Base-by-base conservation (phyloP, 64 coral and sea anemone genomes). In the Stichodactyla helianthus region DNA sequence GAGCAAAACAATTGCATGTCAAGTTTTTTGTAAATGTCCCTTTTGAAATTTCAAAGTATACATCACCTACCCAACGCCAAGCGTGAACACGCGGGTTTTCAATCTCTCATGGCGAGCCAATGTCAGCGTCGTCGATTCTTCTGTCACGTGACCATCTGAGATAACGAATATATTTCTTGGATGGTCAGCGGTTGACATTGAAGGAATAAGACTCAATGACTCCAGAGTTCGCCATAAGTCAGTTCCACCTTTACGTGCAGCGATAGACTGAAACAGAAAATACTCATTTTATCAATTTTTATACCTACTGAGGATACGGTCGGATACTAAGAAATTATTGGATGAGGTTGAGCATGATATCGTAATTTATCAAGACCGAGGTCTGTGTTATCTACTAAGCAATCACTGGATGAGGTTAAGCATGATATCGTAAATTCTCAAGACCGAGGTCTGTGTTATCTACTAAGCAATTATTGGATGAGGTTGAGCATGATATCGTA, bases 81-180 rank as follows among this genome's bases (percentile, higher is more conserved):
- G 87, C 7, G 95, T 94, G 54, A 98, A 94, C 20, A 98, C 61
- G 15, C 95, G 86, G 70, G 88, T 89, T 52, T 59, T 89, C 26
- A 71, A 53, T 25, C 65, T 55, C 50, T 86, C 55, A 7, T 74
- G 92, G 18, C 83, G 79, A 51, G 92, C 88, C 74, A 92, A 82
- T 22, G 58, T 50, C 19, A 92, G 81, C 2, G 89, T 89, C 4
- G 93, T 79, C 14, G 82, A 85, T 81, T 94, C 92, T 51, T 98
- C 95, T 77, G 92, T 94, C 92, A 98, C 92, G 89, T 98, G 95
- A 80, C 95, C 95, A 90, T 98, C 95, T 15, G 92, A 92, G 80
- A 98, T 89, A 71, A 98, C 54, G 79, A 91, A 90, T 71, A 98
- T 53, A 20, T 98, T 98, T 26, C 95, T 86, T 15, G 93, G 89